Evolutionary conservation across 2,797 vertebrate genomes (phyloP).

Genomic region (Perodicticus potto): DNA sequence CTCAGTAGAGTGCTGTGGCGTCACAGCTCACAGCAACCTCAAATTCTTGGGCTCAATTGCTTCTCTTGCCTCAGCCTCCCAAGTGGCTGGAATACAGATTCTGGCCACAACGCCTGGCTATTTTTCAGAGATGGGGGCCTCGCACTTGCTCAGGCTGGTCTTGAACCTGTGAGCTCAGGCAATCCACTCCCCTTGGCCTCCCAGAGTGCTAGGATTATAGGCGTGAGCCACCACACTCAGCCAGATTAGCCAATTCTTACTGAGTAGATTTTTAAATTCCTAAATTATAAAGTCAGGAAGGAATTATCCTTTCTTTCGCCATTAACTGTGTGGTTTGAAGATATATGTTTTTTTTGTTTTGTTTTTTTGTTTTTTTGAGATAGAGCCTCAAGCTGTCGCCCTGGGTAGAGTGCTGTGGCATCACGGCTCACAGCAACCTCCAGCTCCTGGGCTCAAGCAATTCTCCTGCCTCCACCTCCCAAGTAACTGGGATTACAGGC

Average conservation of each 20-base stretch:
- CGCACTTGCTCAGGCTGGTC: background rate
- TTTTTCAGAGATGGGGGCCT: background rate
- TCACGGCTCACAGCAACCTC: too few species aligned
- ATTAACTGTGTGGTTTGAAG: too few species aligned
- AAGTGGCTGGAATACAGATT: background rate
- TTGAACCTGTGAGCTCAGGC: background rate
- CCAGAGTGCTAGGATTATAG: background rate
- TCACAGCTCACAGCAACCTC: background rate
- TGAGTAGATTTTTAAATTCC: background rate
- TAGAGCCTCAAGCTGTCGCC: too few species aligned
- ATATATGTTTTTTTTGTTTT: too few species aligned
- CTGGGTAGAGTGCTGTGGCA: too few species aligned
- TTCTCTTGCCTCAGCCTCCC: background rate
- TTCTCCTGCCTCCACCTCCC: too few species aligned
- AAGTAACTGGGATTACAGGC: too few species aligned
- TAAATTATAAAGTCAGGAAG: background rate
- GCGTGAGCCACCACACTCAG: accelerated
- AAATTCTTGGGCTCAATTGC: background rate
- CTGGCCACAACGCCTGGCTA: too few species aligned
- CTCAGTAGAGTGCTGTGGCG: background rate
- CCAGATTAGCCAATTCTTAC: background rate
- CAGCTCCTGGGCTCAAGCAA: too few species aligned
- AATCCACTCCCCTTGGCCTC: background rate
- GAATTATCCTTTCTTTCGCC: background rate
- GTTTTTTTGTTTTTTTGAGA: too few species aligned